Base-by-base conservation (phyloP, 2,113 vertebrate genomes). In the Alethe diademata region DNA sequence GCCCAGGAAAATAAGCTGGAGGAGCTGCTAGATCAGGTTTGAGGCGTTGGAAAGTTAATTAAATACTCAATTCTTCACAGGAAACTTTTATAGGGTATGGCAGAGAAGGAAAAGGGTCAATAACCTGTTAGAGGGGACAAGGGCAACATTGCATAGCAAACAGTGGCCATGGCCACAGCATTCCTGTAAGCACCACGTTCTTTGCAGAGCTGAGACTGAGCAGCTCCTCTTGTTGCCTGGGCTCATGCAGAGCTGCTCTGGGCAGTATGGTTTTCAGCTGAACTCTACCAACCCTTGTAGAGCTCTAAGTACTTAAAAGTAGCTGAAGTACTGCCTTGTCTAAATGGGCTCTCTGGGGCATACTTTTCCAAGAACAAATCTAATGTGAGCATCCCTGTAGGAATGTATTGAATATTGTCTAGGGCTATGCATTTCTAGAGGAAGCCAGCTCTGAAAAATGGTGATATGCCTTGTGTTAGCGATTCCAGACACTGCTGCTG, bases 111-210 rank as follows among this genome's bases (percentile, higher is more conserved):
- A 38, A 8, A n/a, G 14, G 18, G 5, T 16, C 35, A 43, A 56
- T 54, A 62, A 78, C 2, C 4, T 60, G 14, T 6, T 33, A 35
- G 0, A 4, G 2, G 3, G 5, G 5, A 4, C 19, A 81, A 71
- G 9, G 14, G 1, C 6, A 61, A n/a, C 19, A 8, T 28, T 15
- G 7, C 0, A 19, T 5, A 29, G 11, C 5, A 15, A 69, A 54
- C 40, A 60, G 24, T 61, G 17, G 24, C 17, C 14, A 5, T 3
- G 11, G 13, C 20, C 5, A 25, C 2, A 14, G 9, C 26, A 18
- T n/a, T 60, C 29, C 58, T 51, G 7, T 23, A 66, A 85, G 15
- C 25, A 40, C 5, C 15, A 2, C 3, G 3, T 22, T 82, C 72
- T 40, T 29, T 42, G 25, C 26, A 42, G 11, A 65, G 29, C 11